Base-by-base conservation (phyloP, 2,797 vertebrate genomes). In the Pseudochaenichthys georgianus region DNA sequence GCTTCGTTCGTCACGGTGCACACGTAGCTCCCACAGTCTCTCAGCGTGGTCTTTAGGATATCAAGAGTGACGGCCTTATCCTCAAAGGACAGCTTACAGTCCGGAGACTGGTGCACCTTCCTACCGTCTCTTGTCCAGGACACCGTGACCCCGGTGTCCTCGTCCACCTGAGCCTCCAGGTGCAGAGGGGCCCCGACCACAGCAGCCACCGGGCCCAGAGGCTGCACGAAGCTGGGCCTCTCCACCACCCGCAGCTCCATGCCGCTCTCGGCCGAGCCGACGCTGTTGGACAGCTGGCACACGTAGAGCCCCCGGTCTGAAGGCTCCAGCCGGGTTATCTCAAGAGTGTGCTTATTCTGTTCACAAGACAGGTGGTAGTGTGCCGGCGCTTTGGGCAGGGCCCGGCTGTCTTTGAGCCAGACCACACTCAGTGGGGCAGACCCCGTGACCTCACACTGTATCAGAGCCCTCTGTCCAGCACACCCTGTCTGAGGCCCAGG, bases 41-140 rank as follows among this genome's bases (percentile, higher is more conserved):
- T 98, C 61, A 97, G 84, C 63, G 96, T 97, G 90, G 94, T 94
- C 82, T 96, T 94, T 31, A 92, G 93, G 85, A 97, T 96, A 87
- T 97, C 95, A 87, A 98, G 95, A 0, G 92, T 94, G 15, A 95
- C 95, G 76, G 94, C 95, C 94, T 97, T 97, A 82, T 97, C 94
- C 92, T 97, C 96, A 93, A 98, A 98, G 78, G 85, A 95, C 84
- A 98, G 96, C 89, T 96, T 97, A 90, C 95, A 97, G 87, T 97
- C 96, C 71, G 96, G 96, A 73, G 96, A 96, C 70, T 96, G 94
- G 77, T 96, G 96, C n/a, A 98, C 93, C 75, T 93, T 96, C 57
- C 94, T 94, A 66, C 96, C 95, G 67, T 97, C 96, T 80, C 96
- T 96, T 78, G 88, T 97, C 97, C 96, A 97, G 0, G 70, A 88